Evolutionary conservation across 2,888 invertebrate genomes (phyloP), one percentile per base, ranked within the genome.

Genomic region (Molorchus minor): DNA sequence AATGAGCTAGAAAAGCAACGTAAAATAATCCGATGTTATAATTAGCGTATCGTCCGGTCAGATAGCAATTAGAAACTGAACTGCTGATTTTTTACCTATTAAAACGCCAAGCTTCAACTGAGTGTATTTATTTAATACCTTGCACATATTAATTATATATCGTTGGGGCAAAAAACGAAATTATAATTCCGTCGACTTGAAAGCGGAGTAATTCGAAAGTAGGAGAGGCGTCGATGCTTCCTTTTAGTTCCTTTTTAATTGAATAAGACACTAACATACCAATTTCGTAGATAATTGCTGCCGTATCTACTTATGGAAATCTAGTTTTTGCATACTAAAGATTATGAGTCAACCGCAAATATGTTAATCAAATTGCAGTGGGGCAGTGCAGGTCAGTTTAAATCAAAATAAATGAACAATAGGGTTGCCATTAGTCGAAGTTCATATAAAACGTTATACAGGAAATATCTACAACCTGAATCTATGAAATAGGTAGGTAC

Each of bases 51-150:
- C 55, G 46, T 55, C 45, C 57, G 57, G 57, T 51, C 35, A 15
- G 8, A 46, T 36, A 20, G 56, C 53, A 58, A 58, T 58, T 54
- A 58, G 54, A 54, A 58, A 54, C 54, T 47, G 15, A 21, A 41
- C 30, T 30, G 25, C 30, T 12, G 53, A 40, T 30, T 58, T 58
- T 54, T 53, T 54, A 30, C 21, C 47, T 47, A 55, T 55, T 55
- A 55, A 55, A 55, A 16, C 30, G 13, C 17, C 40, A 40, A 52
- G 52, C 52, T 30, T 45, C 21, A 41, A 17, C 41, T 12, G 30
- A 35, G 30, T 41, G 25, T 44, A 35, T 43, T 35, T 53, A 53
- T 53, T 43, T 53, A 36, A 53, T 43, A 36, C 35, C 4, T 44
- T 25, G 44, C 44, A 54, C 44, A 54, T 54, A 54, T 54, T 54